A percentile compares a stretch with the other conserved stretches of the same genome.
phyloP scores from a whole-genome alignment of 2,113 vertebrate species.

The Colinus virginianus region DNA sequence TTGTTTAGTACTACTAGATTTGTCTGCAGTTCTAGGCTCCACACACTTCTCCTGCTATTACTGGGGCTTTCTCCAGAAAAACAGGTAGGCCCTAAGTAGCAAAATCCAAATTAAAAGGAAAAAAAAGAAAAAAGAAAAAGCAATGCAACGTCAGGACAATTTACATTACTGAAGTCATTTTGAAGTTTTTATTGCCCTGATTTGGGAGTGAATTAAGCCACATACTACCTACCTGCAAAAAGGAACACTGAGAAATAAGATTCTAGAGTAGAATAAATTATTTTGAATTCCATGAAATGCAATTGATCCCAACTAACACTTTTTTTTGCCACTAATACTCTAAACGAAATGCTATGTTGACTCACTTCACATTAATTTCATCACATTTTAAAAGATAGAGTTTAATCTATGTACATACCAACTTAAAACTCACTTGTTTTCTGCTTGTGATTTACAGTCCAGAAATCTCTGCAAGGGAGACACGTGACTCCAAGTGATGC shows the following conservation, averaged over 20 bases:
- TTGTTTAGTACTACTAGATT: background rate
- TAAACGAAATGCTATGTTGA: background rate
- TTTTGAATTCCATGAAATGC: background rate
- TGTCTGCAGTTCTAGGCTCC: background rate
- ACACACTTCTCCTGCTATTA: background rate
- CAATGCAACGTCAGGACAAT: background rate
- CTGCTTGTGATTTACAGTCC: background rate
- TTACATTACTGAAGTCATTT: background rate
- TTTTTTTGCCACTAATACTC: background rate
- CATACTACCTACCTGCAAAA: background rate
- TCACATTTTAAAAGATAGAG: background rate
- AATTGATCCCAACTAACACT: background rate
- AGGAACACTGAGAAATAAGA: background rate
- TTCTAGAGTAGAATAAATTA: background rate
- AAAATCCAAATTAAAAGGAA: background rate
- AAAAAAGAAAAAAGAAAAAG: background rate
- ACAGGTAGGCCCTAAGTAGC: background rate
- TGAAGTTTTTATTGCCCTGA: background rate
- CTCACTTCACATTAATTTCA: background rate
- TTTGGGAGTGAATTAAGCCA: background rate
- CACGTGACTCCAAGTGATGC: slow-evolving; percentile 38
- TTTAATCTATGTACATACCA: background rate
- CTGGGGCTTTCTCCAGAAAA: background rate
- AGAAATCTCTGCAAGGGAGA: slow-evolving; percentile 40
- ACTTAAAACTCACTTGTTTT: background rate